Percentiles rank a stretch among this genome's conserved stretches.
Conservation (phyloP, 1,140 invertebrate genomes). For the Branchinecta lynchi region DNA sequence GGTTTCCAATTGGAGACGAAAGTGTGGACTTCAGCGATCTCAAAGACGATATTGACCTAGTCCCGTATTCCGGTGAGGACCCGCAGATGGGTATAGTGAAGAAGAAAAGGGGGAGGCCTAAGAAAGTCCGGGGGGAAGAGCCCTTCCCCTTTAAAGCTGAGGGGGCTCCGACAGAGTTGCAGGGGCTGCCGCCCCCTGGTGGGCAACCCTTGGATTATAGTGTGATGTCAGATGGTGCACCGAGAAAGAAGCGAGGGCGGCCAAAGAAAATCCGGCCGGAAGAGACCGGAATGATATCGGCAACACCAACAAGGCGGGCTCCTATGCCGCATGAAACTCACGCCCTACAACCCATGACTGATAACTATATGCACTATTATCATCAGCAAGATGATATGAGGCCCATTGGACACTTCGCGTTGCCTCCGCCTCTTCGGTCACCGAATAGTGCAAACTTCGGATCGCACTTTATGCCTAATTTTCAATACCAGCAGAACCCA, state of each 20-base stretch:
- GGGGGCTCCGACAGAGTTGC: neutral
- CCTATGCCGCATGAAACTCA: slow-evolving; percentile 7
- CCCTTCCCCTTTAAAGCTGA: slow-evolving; percentile 12
- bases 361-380: neutral
- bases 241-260: slow-evolving; percentile 64
- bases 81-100: slow-evolving; percentile 19
- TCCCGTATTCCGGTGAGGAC: slow-evolving; percentile 25
- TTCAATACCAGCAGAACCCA: neutral
- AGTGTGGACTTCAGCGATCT: slow-evolving; percentile 19
- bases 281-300: slow-evolving; percentile 38
- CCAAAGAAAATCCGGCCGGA: slow-evolving; percentile 67
- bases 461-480: slow-evolving; percentile 19
- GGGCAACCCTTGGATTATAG: neutral
- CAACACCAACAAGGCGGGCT: slow-evolving; percentile 30
- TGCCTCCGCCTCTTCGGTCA: neutral
- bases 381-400: neutral
- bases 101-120: slow-evolving; percentile 16
- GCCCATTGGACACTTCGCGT: neutral
- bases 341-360: slow-evolving; percentile 4
- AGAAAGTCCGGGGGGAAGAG: slow-evolving; percentile 14
- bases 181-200: neutral
- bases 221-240: slow-evolving; percentile 24
- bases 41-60: slow-evolving; percentile 23
- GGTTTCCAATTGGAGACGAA: slow-evolving; percentile 23
- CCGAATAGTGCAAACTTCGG: slow-evolving; percentile 23